Evolutionary conservation across 1,140 invertebrate genomes (phyloP), one percentile per base, ranked within the genome.

Genomic region (Belonocnema kinseyi): DNA sequence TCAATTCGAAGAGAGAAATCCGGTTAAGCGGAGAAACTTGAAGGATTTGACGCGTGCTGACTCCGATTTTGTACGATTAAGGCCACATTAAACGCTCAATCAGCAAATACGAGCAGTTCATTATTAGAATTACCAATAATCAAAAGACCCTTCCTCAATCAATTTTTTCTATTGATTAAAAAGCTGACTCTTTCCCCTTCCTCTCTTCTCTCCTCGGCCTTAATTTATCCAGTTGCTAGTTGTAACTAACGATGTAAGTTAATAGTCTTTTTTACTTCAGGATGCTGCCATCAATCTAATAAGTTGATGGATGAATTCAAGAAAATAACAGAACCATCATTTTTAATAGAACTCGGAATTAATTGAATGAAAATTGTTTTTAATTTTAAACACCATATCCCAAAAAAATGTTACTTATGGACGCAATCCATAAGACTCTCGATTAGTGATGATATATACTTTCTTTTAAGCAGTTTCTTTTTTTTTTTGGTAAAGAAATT

Each of bases 91-190:
- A 16, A 66, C n/a, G 50, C 58, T 33, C 76, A 78, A 81, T 78
- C 71, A 54, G 21, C 19, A 58, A 78, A 75, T 51, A n/a, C 66
- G 61, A 75, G n/a, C 70, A 61, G 26, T 58, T 46, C 46, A 72
- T 75, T 75, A 61, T 75, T 70, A 51, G 21, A 66, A 19, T 70
- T 61, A 66, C 61, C 54, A 76, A 79, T 77, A 79, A 79, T 82
- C 73, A 82, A 79, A 51, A 76, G 56, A 66, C 76, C 79, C 77
- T 76, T 76, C 74, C 12, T 19, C 16, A 19, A 82, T 82, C 74
- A 75, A 76, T 79, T 79, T 74, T 76, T 61, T 78, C 73, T 72
- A 66, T 66, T 66, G 26, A 66, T 33, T 33, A 33, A 26, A 33
- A 66, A 14, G 50, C 50, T 61, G 72, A 72, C 73, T 77, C 53